phyloP scores from a whole-genome alignment of 23 tunicate genomes.

The Clavelina lepadiformis region DNA sequence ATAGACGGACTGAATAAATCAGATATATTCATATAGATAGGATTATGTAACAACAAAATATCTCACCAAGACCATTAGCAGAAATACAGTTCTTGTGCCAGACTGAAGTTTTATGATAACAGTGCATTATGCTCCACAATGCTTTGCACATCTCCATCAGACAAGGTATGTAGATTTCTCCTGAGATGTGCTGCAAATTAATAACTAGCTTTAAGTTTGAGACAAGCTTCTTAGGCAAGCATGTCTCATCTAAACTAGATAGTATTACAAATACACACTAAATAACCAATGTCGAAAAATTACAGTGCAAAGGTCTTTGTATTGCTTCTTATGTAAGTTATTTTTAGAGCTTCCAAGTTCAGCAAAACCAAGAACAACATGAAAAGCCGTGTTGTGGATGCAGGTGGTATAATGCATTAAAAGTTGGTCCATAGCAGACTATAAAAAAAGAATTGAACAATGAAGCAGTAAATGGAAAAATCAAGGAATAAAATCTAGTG shows the following conservation, averaged over 20 bases:
- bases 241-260: not conserved
- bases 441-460: not conserved
- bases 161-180: conserved; percentile 70
- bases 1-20: too few relatives aligned
- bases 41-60: not conserved
- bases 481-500: too few relatives aligned
- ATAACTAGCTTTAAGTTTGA: not conserved
- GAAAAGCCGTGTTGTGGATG: conserved; percentile 82
- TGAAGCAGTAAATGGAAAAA: not conserved
- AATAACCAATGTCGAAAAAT: too few relatives aligned
- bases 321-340: conserved; percentile 57
- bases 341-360: conserved; percentile 7
- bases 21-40: too few relatives aligned
- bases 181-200: conserved; percentile 13
- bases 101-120: conserved; percentile 60
- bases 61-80: not conserved
- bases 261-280: not conserved
- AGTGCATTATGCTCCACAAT: conserved; percentile 60
- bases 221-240: not conserved
- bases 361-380: conserved; percentile 44
- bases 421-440: conserved; percentile 78
- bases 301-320: conserved; percentile 61
- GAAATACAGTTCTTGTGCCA: conserved; percentile 34
- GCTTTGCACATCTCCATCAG: conserved; percentile 59
- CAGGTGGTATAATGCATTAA: conserved; percentile 87